These are phyloP conservation scores for Haplochromis burtoni DNA, from an alignment of 2,113 vertebrate genomes.

Conservation along the genomic window DNA sequence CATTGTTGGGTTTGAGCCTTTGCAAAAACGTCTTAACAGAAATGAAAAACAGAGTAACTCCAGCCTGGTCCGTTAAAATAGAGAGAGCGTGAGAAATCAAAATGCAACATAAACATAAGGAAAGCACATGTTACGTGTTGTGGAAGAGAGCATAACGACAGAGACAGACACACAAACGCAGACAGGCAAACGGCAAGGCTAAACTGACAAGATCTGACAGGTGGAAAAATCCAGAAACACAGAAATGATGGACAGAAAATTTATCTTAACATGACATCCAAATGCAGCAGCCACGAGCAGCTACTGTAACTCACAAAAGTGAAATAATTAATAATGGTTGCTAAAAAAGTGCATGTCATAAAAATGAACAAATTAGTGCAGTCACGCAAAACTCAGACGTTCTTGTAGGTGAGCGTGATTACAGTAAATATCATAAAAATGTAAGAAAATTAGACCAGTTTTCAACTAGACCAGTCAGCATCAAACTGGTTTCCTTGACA, in stretches of 20 bases:
- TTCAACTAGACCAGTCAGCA: background rate
- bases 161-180: background rate
- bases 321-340: background rate
- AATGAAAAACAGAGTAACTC: background rate
- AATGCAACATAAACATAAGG: slow-evolving; percentile 27
- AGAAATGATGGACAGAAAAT: background rate
- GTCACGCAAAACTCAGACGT: background rate
- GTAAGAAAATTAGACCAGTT: background rate
- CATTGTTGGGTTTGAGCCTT: background rate
- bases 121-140: slow-evolving; percentile 24
- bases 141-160: background rate
- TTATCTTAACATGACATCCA: background rate
- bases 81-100: background rate
- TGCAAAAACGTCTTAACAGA: background rate
- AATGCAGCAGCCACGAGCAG: slow-evolving; percentile 1
- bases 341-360: background rate
- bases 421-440: background rate
- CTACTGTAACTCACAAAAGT: background rate
- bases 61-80: background rate
- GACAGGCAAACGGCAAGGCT: background rate
- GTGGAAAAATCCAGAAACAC: slow-evolving; percentile 13
- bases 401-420: background rate
- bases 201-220: slow-evolving; percentile 10
- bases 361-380: background rate
- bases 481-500: background rate